Evolutionary conservation across 2,888 invertebrate genomes (phyloP).

Genomic region (Platypus cylindrus): DNA sequence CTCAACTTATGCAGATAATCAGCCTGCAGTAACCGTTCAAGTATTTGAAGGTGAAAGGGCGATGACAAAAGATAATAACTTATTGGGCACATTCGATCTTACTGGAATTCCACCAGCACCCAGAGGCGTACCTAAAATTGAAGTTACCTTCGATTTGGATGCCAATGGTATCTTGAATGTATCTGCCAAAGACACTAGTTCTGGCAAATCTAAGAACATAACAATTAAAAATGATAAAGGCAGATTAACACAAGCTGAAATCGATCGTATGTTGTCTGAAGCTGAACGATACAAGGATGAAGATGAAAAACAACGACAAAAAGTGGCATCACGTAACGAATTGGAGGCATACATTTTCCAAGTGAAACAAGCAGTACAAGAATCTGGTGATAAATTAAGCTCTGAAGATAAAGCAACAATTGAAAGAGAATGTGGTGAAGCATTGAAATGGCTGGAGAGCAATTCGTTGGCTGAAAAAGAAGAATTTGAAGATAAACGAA

Average conservation of each 20-base stretch:
- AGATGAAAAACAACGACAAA: conserved; percentile 54
- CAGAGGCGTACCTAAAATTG: conserved; percentile 53
- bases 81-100: conserved; percentile 50
- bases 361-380: conserved; percentile 52
- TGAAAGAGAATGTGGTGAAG: conserved; percentile 41
- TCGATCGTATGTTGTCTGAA: conserved; percentile 14
- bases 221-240: conserved; percentile 54
- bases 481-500: conserved; percentile 49
- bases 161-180: conserved; percentile 58
- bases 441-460: conserved; percentile 52
- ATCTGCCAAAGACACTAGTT: conserved; percentile 44
- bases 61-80: conserved; percentile 70
- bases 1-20: conserved; percentile 55
- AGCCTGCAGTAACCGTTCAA: conserved; percentile 46
- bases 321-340: conserved; percentile 55
- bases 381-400: conserved; percentile 48
- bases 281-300: conserved; percentile 14
- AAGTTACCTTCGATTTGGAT: conserved; percentile 61
- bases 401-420: conserved; percentile 50
- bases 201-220: conserved; percentile 57
- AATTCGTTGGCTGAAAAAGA: conserved; percentile 54
- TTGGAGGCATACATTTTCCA: conserved; percentile 57
- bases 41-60: conserved; percentile 61
- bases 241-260: conserved; percentile 14
- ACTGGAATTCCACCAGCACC: conserved; percentile 61